Conservation (phyloP, 2,113 vertebrate genomes). For the Neofelis nebulosa region DNA sequence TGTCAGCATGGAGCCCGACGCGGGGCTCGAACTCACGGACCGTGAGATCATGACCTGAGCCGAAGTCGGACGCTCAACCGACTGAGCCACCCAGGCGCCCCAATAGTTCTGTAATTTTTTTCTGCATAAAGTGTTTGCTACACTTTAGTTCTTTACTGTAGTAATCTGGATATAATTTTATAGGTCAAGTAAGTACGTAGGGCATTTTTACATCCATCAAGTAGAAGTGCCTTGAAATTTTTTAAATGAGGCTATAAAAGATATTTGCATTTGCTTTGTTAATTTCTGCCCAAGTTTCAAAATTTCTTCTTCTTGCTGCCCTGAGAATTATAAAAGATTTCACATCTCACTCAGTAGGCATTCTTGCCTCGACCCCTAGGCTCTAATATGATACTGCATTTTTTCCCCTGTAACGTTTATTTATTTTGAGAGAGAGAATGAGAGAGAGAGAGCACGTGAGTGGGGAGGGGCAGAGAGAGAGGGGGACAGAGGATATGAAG, state of each 20-base stretch:
- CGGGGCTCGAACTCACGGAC: too few relatives aligned
- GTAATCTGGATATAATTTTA: neutral
- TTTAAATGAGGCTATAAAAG: neutral
- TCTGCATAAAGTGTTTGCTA: neutral
- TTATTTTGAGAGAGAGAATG: too few relatives aligned
- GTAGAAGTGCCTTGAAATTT: neutral
- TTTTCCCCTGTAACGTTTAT: neutral
- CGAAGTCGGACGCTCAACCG: too few relatives aligned
- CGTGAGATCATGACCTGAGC: too few relatives aligned
- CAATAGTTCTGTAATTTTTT: neutral
- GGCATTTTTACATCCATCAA: neutral
- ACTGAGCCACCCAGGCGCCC: too few relatives aligned
- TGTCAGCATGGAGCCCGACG: too few relatives aligned
- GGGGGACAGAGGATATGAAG: too few relatives aligned
- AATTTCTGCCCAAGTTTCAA: neutral
- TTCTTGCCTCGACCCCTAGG: neutral
- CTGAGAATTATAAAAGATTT: neutral
- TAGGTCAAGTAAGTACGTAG: neutral
- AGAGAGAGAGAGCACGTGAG: too few relatives aligned
- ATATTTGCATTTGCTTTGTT: neutral
- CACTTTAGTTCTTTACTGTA: neutral
- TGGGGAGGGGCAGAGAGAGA: too few relatives aligned
- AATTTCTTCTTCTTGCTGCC: neutral
- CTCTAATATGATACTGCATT: neutral
- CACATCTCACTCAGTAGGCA: neutral